Evolutionary conservation across 2,797 vertebrate genomes (phyloP).

Genomic region (Ptychadena robeensis): DNA sequence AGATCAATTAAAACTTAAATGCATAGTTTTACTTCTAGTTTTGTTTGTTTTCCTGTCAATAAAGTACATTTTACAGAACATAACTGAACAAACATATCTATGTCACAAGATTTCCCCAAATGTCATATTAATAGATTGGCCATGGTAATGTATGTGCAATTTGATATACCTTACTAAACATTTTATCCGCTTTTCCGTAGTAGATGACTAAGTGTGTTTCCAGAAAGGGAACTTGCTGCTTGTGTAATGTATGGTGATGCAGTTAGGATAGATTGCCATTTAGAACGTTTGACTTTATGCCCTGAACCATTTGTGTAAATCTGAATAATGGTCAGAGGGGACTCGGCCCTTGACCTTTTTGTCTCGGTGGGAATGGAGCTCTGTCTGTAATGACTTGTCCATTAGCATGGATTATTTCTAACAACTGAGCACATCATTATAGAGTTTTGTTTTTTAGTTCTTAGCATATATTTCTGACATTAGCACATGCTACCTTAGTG

Average conservation of each 20-base stretch:
- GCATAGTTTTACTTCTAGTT: too few relatives aligned
- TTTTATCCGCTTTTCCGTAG: background rate
- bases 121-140: background rate
- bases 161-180: background rate
- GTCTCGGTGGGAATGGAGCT: background rate
- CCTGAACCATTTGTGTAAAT: slow-evolving; percentile 36
- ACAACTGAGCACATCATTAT: background rate
- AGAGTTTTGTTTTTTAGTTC: background rate
- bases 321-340: slow-evolving; percentile 24
- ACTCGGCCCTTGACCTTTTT: slow-evolving; percentile 11
- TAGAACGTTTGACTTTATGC: slow-evolving; percentile 26
- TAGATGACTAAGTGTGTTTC: background rate
- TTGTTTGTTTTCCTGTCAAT: background rate
- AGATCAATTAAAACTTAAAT: too few relatives aligned
- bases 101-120: background rate
- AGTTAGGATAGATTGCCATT: slow-evolving; percentile 27
- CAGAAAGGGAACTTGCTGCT: background rate
- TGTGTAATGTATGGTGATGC: slow-evolving; percentile 25
- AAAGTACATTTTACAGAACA: background rate
- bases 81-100: background rate
- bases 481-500: background rate
- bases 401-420: slow-evolving; percentile 14
- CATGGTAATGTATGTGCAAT: background rate
- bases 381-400: slow-evolving; percentile 26
- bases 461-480: background rate